These are phyloP conservation scores for Scaptomyza parva DNA, from an alignment of 2,888 invertebrate genomes.

Conservation along the genomic window DNA sequence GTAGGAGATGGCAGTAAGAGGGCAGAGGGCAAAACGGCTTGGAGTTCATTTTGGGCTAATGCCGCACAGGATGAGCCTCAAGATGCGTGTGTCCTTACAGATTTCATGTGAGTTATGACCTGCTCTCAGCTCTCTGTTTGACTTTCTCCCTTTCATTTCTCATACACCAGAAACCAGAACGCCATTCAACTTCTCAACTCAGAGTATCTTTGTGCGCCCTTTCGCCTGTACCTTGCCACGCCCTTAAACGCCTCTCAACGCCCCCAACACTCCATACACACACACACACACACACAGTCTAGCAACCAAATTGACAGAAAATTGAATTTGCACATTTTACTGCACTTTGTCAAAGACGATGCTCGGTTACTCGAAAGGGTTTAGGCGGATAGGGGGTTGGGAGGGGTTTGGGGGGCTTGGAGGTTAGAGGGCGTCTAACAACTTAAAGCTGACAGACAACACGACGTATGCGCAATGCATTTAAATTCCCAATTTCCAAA, in stretches of 20 bases:
- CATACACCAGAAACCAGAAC: slow-evolving; percentile 11
- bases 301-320: slow-evolving; percentile 65
- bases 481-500: not conserved
- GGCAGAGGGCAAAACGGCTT: slow-evolving; percentile 1
- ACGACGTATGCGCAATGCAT: slow-evolving; percentile 44
- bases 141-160: slow-evolving; percentile 29
- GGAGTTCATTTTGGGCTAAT: slow-evolving; percentile 77
- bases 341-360: slow-evolving; percentile 64
- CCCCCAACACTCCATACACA: not conserved
- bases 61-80: slow-evolving; percentile 59
- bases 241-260: slow-evolving; percentile 5
- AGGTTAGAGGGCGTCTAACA: not conserved
- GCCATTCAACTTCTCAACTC: slow-evolving; percentile 24
- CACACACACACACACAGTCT: slow-evolving; percentile 5
- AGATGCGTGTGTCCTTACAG: slow-evolving; percentile 75
- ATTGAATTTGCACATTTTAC: slow-evolving; percentile 77
- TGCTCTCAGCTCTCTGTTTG: slow-evolving; percentile 54
- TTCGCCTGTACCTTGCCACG: slow-evolving; percentile 28
- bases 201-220: not conserved
- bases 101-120: slow-evolving; percentile 77
- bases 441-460: slow-evolving; percentile 63
- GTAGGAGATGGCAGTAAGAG: not conserved
- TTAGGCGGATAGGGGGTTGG: no score
- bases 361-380: not conserved
- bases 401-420: not conserved